Evolutionary conservation across 2,888 invertebrate genomes (phyloP).

Genomic region (Teleiodes luculella): DNA sequence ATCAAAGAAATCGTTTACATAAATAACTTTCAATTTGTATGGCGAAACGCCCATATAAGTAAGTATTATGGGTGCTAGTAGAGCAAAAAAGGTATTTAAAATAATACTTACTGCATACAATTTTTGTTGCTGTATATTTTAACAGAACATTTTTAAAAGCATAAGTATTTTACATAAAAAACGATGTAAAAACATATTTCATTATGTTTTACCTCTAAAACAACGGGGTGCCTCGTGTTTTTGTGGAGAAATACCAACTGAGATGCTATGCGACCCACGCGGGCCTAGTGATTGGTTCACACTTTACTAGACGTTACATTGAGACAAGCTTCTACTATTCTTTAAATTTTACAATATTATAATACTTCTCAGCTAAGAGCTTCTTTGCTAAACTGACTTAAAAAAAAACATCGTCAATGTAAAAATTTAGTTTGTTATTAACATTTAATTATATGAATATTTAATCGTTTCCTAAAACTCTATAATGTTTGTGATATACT

Average conservation of each 20-base stretch:
- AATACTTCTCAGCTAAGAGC: too few species aligned
- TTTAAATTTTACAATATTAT: too few species aligned
- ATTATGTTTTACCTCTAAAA: constrained; percentile 72
- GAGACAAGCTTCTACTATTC: constrained; percentile 56
- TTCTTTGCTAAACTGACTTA: too few species aligned
- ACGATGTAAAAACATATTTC: constrained; percentile 68
- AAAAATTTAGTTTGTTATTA: too few species aligned
- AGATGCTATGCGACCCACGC: constrained; percentile 63
- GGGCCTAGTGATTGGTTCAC: constrained; percentile 65
- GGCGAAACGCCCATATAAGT: not conserved
- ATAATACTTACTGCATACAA: constrained; percentile 46
- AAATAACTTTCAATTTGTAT: constrained; percentile 2
- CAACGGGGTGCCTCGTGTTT: constrained; percentile 74
- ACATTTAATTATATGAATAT: too few species aligned
- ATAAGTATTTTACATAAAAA: constrained; percentile 66
- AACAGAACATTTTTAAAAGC: constrained; percentile 60
- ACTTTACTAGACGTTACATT: constrained; percentile 65
- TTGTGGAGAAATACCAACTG: constrained; percentile 63
- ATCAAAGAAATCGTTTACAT: constrained; percentile 6
- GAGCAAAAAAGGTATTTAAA: too few species aligned
- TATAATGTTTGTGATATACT: constrained; percentile 12
- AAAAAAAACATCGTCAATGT: too few species aligned
- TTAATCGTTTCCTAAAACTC: too few species aligned
- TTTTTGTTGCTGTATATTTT: constrained; percentile 54
- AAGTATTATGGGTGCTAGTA: too few species aligned